phyloP scores from a whole-genome alignment of 2,888 invertebrate genomes.

The Trissoscelio sp. region DNA sequence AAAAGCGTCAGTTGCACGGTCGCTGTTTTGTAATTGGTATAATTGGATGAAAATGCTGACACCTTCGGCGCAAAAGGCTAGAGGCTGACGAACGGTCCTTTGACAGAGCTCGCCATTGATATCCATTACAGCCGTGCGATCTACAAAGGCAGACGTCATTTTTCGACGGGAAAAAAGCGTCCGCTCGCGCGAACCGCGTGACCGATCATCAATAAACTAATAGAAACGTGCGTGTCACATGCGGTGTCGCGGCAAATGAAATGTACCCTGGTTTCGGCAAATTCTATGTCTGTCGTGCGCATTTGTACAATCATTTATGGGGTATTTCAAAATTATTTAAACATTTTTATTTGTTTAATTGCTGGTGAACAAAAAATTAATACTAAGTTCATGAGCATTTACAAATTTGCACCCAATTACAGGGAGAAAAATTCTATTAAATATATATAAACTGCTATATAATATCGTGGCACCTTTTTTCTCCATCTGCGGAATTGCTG shows the following conservation, averaged over 20 bases:
- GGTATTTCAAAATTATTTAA: conserved; percentile 1
- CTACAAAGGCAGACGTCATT: conserved; percentile 63
- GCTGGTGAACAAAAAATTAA: too few species aligned
- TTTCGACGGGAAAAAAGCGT: conserved; percentile 57
- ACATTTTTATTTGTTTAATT: background rate
- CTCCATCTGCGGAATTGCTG: too few species aligned
- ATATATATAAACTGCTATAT: too few species aligned
- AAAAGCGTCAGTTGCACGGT: conserved; percentile 75
- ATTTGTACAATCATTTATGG: background rate
- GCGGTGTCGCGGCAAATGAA: conserved; percentile 49
- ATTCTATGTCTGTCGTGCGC: conserved; percentile 8
- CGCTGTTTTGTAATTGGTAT: conserved; percentile 77
- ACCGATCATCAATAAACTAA: conserved; percentile 69
- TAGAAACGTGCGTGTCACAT: conserved; percentile 64
- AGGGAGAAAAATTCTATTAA: too few species aligned
- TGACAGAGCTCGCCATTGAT: conserved; percentile 62
- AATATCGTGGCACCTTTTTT: too few species aligned
- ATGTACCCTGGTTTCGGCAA: conserved; percentile 44
- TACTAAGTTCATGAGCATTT: too few species aligned
- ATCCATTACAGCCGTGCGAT: conserved; percentile 57
- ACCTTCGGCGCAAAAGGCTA: conserved; percentile 60
- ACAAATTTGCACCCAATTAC: too few species aligned
- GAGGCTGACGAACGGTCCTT: conserved; percentile 60
- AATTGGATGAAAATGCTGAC: conserved; percentile 80
- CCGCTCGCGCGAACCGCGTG: conserved; percentile 56